These are phyloP conservation scores for Tragelaphus buxtoni DNA, from an alignment of 2,113 vertebrate genomes.

Conservation along the genomic window DNA sequence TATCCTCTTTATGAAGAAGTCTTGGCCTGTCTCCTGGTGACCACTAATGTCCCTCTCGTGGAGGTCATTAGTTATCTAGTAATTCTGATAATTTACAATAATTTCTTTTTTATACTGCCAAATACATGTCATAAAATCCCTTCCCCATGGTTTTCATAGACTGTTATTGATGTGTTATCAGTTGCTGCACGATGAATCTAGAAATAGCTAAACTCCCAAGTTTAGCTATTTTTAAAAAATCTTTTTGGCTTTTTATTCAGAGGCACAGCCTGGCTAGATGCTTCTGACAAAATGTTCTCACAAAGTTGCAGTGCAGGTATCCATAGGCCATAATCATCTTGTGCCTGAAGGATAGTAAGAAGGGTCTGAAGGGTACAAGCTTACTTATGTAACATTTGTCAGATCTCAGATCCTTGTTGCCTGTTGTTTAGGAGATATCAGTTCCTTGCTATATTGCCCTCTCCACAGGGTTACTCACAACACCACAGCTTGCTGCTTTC, in stretches of 20 bases:
- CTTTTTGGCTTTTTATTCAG: not conserved
- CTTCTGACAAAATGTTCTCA: not conserved
- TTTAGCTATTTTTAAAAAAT: not conserved
- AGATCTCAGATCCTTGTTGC: not conserved
- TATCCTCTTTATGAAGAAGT: not conserved
- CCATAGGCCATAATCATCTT: not conserved
- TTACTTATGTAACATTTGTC: not conserved
- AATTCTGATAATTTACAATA: not conserved
- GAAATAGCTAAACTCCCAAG: not conserved
- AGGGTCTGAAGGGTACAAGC: not conserved
- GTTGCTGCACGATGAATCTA: not conserved
- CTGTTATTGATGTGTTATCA: not conserved
- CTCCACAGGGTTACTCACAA: not conserved
- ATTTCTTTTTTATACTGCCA: not conserved
- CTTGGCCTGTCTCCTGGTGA: not conserved
- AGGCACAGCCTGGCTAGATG: not conserved
- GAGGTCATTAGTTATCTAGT: not conserved
- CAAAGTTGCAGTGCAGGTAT: not conserved
- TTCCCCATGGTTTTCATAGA: not conserved
- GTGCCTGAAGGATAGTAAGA: not conserved
- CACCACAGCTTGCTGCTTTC: not conserved
- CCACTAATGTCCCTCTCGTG: not conserved
- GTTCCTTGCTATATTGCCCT: not conserved
- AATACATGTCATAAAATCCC: not conserved
- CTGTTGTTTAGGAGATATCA: not conserved